These are phyloP conservation scores for Sarcophaga caerulescens DNA, from an alignment of 2,888 invertebrate species.

Conservation along the genomic window DNA sequence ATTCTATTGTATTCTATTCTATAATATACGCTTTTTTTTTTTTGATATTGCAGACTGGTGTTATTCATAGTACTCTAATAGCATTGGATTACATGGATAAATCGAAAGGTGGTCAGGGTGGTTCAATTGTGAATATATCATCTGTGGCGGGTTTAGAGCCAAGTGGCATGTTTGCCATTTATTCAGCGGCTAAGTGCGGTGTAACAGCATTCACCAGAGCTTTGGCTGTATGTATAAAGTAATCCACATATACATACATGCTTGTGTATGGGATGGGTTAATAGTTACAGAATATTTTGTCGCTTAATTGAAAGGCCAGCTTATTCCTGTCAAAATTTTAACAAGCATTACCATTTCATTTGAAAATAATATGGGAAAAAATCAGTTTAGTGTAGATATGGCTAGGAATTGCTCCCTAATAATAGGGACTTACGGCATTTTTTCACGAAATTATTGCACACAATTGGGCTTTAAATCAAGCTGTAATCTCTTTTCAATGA, in stretches of 20 bases:
- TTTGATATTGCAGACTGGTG: slow-evolving; percentile 75
- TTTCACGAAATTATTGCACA: no score
- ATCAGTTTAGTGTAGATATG: no score
- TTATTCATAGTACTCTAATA: slow-evolving; percentile 78
- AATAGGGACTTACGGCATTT: no score
- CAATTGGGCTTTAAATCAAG: background rate
- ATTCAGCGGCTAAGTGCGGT: slow-evolving; percentile 76
- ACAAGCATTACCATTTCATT: no score
- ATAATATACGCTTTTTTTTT: background rate
- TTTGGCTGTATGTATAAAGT: slow-evolving; percentile 52
- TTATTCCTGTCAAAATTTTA: no score
- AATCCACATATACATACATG: no score
- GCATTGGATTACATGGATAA: slow-evolving; percentile 77
- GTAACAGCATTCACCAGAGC: slow-evolving; percentile 70
- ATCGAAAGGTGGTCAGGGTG: slow-evolving; percentile 76
- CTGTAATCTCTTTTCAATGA: background rate
- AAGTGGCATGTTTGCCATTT: slow-evolving; percentile 72
- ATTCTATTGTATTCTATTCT: background rate
- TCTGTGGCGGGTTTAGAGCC: slow-evolving; percentile 74
- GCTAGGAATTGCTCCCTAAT: no score
- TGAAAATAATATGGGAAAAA: no score
- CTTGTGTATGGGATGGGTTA: no score
- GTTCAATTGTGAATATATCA: slow-evolving; percentile 77
- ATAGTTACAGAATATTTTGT: no score
- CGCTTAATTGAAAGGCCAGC: no score